phyloP scores from a whole-genome alignment of 1,140 invertebrate genomes.

The Acromyrmex echinatior region DNA sequence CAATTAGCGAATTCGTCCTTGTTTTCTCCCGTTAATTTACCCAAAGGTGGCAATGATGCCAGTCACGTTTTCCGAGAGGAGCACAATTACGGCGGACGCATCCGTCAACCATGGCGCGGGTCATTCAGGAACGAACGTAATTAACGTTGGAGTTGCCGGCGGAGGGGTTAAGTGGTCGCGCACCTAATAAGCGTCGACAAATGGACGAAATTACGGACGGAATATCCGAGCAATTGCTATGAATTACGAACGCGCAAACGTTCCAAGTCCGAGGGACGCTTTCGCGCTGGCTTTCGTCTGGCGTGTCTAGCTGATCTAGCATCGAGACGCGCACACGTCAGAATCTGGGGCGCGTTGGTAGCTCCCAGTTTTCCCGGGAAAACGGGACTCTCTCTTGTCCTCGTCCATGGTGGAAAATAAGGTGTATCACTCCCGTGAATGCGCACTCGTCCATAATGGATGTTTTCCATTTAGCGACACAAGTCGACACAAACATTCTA shows the following conservation, averaged over 20 bases:
- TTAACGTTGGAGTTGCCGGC: slow-evolving; percentile 33
- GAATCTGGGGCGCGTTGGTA: slow-evolving; percentile 19
- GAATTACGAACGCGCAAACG: not conserved
- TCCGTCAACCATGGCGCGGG: not conserved
- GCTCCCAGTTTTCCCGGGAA: not conserved
- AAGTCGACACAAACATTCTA: too few relatives aligned
- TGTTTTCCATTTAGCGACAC: too few relatives aligned
- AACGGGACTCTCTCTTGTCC: not conserved
- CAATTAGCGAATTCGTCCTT: not conserved
- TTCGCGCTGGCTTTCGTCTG: not conserved
- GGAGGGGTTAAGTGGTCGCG: slow-evolving; percentile 57
- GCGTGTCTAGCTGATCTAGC: not conserved
- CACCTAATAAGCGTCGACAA: slow-evolving; percentile 58
- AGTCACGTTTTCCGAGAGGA: not conserved
- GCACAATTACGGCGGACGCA: slow-evolving; percentile 15
- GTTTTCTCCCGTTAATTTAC: slow-evolving; percentile 12
- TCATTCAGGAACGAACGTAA: slow-evolving; percentile 5
- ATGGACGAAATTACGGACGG: slow-evolving; percentile 47
- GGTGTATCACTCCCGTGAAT: too few relatives aligned
- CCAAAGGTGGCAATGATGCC: not conserved
- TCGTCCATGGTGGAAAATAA: not conserved
- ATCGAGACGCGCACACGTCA: not conserved
- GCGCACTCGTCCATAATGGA: too few relatives aligned
- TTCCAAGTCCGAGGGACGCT: not conserved
- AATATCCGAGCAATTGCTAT: slow-evolving; percentile 44